Base-by-base conservation (phyloP, 2,888 invertebrate species). In the Atethmia centrago region DNA sequence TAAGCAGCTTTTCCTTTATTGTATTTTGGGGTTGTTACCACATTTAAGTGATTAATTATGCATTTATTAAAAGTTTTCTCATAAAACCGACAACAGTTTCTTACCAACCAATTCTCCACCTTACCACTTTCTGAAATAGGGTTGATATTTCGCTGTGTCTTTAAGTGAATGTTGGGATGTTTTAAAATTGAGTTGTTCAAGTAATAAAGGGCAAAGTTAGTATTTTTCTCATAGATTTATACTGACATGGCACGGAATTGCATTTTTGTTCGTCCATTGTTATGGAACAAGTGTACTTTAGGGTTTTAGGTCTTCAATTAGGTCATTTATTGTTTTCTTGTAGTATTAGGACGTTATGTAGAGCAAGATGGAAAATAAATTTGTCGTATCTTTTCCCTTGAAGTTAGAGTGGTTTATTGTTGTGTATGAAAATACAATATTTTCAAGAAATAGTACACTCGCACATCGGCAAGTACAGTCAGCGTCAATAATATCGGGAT, bases 171-270 rank as follows among this genome's bases (percentile, higher is more conserved):
- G 74, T 82, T 85, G 40, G 25, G 72, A 62, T 49, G 1, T 87
- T 86, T 70, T 56, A 8, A 75, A 65, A 42, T 51, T 28, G 19
- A n/a, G 16, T 56, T 21, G 42, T 25, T 28, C 28, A 62, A 65
- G 89, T 84, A 89, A 91, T 93, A 93, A 94, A 93, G 85, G 90
- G 36, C 55, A 82, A 90, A 94, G 91, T 94, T 94, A 90, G 92
- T 93, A 94, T 93, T 94, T 94, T 92, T 92, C 88, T 77, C 87
- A 84, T 87, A 88, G 91, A 95, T 95, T 95, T 94, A 95, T 92
- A 88, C 83, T 89, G 95, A 95, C 95, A 93, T 87, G 92, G 88
- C 95, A 95, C 94, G 95, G 85, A 77, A 94, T 93, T 94, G 91
- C 92, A 92, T 94, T 94, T 92, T 92, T 85, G 92, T 93, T 82